Evolutionary conservation across 2,797 vertebrate genomes (phyloP).

Genomic region (Chelon labrosus): DNA sequence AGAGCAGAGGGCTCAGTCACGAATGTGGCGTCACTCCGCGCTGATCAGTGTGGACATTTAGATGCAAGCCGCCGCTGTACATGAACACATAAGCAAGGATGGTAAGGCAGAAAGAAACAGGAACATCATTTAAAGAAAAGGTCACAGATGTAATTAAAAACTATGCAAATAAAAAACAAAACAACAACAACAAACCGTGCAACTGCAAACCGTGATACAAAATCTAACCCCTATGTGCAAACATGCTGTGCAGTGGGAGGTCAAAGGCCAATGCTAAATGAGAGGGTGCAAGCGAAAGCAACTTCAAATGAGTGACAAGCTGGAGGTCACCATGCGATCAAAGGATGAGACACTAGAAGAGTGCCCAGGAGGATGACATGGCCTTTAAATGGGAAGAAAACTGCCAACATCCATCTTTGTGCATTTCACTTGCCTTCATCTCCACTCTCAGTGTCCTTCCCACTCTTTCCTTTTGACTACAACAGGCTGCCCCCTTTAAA

Average conservation of each 20-base stretch:
- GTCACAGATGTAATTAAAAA: conserved; percentile 16
- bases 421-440: conserved; percentile 62
- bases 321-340: conserved; percentile 59
- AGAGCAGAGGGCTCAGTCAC: conserved; percentile 75
- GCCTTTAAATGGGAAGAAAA: conserved; percentile 63
- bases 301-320: conserved; percentile 39
- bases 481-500: conserved; percentile 61
- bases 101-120: conserved; percentile 1
- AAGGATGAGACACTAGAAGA: conserved; percentile 57
- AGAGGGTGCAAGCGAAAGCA: conserved; percentile 39
- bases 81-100: not conserved
- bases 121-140: conserved; percentile 9
- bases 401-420: conserved; percentile 66
- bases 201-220: not conserved
- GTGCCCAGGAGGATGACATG: conserved; percentile 49
- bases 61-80: conserved; percentile 33
- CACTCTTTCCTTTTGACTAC: conserved; percentile 60
- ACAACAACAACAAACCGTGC: not conserved
- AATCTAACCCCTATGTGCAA: conserved; percentile 3
- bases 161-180: not conserved
- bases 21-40: conserved; percentile 52
- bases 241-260: conserved; percentile 6
- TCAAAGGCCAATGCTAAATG: conserved; percentile 37
- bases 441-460: conserved; percentile 57
- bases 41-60: conserved; percentile 69